phyloP scores from a whole-genome alignment of 64 coral and sea anemone genomes.

The Montipora sp. region DNA sequence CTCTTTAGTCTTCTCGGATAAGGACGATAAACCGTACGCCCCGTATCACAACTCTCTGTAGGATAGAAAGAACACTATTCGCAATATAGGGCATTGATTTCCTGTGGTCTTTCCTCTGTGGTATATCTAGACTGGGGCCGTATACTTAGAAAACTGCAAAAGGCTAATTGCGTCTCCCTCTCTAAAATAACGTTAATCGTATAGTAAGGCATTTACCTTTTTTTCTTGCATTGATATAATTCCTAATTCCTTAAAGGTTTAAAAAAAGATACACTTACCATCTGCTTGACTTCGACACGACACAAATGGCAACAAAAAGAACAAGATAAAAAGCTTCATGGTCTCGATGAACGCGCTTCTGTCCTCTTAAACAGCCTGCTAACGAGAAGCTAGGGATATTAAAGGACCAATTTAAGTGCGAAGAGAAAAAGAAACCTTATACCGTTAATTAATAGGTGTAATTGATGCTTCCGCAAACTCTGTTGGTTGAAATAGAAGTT shows the following conservation, averaged over 20 bases:
- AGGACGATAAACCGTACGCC: too few species aligned
- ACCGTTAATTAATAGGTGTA: background rate
- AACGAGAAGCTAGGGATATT: background rate
- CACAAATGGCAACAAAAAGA: slow-evolving; percentile 13
- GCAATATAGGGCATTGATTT: too few species aligned
- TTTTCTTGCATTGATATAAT: background rate
- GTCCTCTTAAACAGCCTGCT: background rate
- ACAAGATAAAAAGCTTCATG: background rate
- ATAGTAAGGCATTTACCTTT: too few species aligned
- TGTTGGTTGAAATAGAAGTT: background rate
- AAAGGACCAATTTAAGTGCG: background rate
- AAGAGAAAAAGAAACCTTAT: background rate
- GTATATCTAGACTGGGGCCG: too few species aligned
- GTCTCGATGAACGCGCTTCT: background rate
- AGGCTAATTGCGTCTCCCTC: too few species aligned
- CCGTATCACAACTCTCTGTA: too few species aligned
- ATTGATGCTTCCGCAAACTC: too few species aligned
- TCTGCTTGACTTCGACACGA: background rate
- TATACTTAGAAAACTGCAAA: too few species aligned
- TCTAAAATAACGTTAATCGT: too few species aligned
- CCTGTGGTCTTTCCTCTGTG: too few species aligned
- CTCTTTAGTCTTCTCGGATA: too few species aligned
- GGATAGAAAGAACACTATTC: too few species aligned
- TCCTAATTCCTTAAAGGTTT: background rate
- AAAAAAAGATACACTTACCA: slow-evolving; percentile 3